These are phyloP conservation scores for Discoglossus pictus DNA, from an alignment of 2,797 vertebrate genomes.

Conservation along the genomic window DNA sequence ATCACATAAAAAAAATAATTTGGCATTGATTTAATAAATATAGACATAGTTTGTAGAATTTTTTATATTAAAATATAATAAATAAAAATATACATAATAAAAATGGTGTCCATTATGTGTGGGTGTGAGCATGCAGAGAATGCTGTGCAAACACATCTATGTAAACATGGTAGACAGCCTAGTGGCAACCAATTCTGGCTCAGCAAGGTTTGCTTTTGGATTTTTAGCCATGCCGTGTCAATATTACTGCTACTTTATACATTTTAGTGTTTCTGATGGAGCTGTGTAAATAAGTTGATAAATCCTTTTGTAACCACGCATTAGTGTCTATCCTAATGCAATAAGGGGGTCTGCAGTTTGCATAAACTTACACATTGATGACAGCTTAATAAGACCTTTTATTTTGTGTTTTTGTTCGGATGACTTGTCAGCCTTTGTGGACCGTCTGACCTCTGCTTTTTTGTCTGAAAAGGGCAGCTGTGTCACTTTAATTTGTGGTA, in stretches of 20 bases:
- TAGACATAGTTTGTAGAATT: too few species aligned
- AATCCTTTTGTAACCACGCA: slow-evolving; percentile 23
- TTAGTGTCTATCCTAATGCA: slow-evolving; percentile 6
- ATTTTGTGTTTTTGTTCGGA: slow-evolving; percentile 65
- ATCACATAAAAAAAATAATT: too few species aligned
- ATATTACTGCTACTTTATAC: not conserved
- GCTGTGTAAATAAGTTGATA: not conserved
- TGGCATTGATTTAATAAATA: too few species aligned
- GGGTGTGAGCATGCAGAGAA: not conserved
- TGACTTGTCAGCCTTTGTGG: slow-evolving; percentile 65
- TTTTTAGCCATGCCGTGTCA: not conserved
- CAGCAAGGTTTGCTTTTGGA: slow-evolving; percentile 15
- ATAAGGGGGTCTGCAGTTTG: slow-evolving; percentile 40
- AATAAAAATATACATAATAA: too few species aligned
- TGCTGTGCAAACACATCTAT: slow-evolving; percentile 5
- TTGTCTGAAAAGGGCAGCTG: slow-evolving; percentile 55
- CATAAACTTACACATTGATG: slow-evolving; percentile 57
- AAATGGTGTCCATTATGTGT: too few species aligned
- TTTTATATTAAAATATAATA: too few species aligned
- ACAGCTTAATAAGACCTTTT: slow-evolving; percentile 65
- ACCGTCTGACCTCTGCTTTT: slow-evolving; percentile 59
- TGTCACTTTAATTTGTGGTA: slow-evolving; percentile 58
- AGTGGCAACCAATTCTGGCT: slow-evolving; percentile 6
- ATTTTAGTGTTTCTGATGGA: not conserved
- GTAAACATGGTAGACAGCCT: slow-evolving; percentile 13